Percentiles rank a stretch among this genome's conserved stretches.
Conservation (phyloP, 2,888 invertebrate species). For the Chrysolina oricalcia region DNA sequence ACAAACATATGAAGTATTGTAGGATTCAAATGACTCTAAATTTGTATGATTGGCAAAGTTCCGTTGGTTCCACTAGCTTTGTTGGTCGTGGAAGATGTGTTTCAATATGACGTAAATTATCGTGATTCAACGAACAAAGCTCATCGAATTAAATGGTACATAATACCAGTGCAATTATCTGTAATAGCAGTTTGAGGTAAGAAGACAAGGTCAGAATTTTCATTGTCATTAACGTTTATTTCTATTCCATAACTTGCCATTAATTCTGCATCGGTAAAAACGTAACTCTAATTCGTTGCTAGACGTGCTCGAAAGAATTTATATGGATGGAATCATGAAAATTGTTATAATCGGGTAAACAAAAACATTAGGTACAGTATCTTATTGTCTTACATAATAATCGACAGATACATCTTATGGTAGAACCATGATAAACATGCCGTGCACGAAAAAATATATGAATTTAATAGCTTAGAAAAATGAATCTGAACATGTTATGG, state of each 20-base stretch:
- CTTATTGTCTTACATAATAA: too few species aligned
- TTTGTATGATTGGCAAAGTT: too few species aligned
- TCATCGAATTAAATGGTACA: neutral
- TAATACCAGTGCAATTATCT: neutral
- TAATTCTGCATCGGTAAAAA: constrained; percentile 5
- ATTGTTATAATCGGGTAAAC: neutral
- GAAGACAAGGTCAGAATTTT: constrained; percentile 14
- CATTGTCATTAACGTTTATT: constrained; percentile 20
- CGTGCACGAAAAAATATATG: too few species aligned
- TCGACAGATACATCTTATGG: too few species aligned
- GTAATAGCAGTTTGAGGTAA: constrained; percentile 1
- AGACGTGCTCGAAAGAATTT: neutral
- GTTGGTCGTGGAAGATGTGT: too few species aligned
- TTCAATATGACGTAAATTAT: constrained; percentile 6
- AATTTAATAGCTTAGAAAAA: too few species aligned
- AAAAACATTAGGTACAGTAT: neutral
- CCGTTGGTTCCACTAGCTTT: too few species aligned
- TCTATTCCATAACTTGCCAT: neutral
- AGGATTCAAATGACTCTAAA: too few species aligned
- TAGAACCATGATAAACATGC: too few species aligned
- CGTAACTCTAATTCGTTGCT: neutral
- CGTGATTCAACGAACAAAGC: constrained; percentile 7
- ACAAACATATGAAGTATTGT: too few species aligned
- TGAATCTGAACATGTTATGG: too few species aligned
- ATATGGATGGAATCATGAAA: neutral